phyloP scores from a whole-genome alignment of 2,888 invertebrate species.

The Euphydryas editha region DNA sequence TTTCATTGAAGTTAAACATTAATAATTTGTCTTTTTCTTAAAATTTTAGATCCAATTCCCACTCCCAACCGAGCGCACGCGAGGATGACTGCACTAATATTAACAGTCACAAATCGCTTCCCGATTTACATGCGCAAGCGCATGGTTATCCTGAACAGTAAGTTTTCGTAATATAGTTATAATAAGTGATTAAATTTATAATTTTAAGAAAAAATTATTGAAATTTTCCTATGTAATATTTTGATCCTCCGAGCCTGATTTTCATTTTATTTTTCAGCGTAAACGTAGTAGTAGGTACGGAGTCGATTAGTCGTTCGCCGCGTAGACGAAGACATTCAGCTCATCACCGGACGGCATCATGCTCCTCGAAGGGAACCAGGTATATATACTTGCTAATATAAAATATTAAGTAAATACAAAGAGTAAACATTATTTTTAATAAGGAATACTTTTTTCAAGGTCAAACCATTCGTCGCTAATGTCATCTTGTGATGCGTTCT shows the following conservation, averaged over 20 bases:
- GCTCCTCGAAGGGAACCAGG: conserved; percentile 80
- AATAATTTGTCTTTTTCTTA: no score
- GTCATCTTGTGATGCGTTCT: conserved; percentile 79
- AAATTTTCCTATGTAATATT: no score
- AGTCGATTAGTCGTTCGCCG: conserved; percentile 72
- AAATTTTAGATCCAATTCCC: conserved; percentile 83
- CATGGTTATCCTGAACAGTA: conserved; percentile 75
- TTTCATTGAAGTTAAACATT: no score
- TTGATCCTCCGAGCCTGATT: conserved; percentile 12
- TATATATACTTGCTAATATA: conserved; percentile 31
- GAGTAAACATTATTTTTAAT: no score
- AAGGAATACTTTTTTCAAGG: conserved; percentile 44
- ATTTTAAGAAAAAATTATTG: no score
- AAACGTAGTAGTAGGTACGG: conserved; percentile 61
- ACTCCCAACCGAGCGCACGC: conserved; percentile 84
- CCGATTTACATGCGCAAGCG: conserved; percentile 88
- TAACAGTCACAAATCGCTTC: conserved; percentile 92
- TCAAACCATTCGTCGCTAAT: conserved; percentile 79
- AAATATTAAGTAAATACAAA: no score
- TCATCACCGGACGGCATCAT: conserved; percentile 77
- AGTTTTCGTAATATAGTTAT: conserved; percentile 44
- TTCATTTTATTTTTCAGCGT: conserved; percentile 48
- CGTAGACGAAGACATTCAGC: conserved; percentile 72
- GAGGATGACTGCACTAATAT: conserved; percentile 84
- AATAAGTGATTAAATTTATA: neutral